Evolutionary conservation across 2,797 vertebrate species (phyloP), one percentile per base, ranked within the genome.

Genomic region (Huso huso): DNA sequence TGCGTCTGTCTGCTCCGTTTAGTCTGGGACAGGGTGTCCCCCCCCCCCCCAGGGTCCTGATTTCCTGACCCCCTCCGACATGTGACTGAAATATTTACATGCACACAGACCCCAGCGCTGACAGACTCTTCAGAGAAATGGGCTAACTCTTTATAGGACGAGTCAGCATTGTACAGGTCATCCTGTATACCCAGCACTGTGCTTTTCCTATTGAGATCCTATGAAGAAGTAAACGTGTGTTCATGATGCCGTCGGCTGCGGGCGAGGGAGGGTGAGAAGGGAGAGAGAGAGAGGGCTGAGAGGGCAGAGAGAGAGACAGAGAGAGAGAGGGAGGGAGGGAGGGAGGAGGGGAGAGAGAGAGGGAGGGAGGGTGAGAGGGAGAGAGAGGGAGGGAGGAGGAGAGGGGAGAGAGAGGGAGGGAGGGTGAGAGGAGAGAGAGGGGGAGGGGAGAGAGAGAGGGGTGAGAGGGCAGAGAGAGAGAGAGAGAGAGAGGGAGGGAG

Each of bases 51-150:
- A 2, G 23, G 2, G 23, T 37, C 23, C 23, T 37, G 23, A 37
- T 37, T 37, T 37, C 23, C 23, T 37, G 23, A 37, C 23, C 23
- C 23, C 23, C 23, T 37, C 23, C 23, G 23, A 72, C 65, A 72
- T 75, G 69, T 76, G 76, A 74, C 68, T 78, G 73, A 71, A 61
- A 72, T 37, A 37, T 37, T 37, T 37, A 37, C 23, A 37, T 4
- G 23, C 23, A 37, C 23, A 37, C 23, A 37, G 23, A 37, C 23
- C 23, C 23, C 66, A n/a, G 70, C 73, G 76, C 71, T 81, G 79
- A 81, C 72, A 73, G 79, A 81, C 74, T 67, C 58, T 74, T 75
- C 68, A 63, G 77, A 81, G 79, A 37, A 37, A 37, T 4, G 2
- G 23, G 23, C 23, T 37, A 37, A 37, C 4, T 2, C 23, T 3